Base-by-base conservation (phyloP, 2,797 vertebrate species). In the Crax fasciolata region DNA sequence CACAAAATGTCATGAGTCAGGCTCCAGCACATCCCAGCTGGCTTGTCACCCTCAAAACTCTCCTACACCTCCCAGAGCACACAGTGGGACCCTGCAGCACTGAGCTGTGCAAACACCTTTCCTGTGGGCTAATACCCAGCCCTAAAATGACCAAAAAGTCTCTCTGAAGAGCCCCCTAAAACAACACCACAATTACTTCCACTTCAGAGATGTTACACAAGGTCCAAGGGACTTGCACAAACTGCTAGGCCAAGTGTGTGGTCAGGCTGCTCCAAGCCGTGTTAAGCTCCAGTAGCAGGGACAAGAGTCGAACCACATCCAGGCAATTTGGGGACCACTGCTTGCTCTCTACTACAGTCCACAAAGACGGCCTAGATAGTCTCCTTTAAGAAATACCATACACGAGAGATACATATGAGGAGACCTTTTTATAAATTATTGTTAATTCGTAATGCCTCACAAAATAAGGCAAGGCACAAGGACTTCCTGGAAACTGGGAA, bases 21-120 rank as follows among this genome's bases (percentile, higher is more conserved):
- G 59, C 44, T 43, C 44, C 49, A 52, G 51, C 3, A 5, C 7
- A 12, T 20, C n/a, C 21, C 67, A 77, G 72, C 30, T 67, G n/a
- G 16, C 48, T 13, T 16, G 44, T 30, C 30, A 67, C 30, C 0
- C 1, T 32, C 3, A 0, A 49, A 74, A 11, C 0, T 17, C 46
- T 32, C 63, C 41, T 17, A 27, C n/a, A 52, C 24, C 11, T 61
- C 21, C 16, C 6, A 11, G 11, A 51, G 52, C 48, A 44, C 0
- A 4, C 32, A 62, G 51, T 0, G 0, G 20, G 23, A 39, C 63
- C 35, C 65, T 23, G 16, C 61, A 41, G 44, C 18, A 39, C 25
- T 21, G 25, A 0, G 0, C 23, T 12, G 41, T 0, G 1, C 23
- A 54, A 77, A 46, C 9, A 16, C 13, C 9, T 32, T 70, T 44